Evolutionary conservation across 1,140 invertebrate genomes (phyloP), one percentile per base, ranked within the genome.

Genomic region (Bathynomus jamesi): DNA sequence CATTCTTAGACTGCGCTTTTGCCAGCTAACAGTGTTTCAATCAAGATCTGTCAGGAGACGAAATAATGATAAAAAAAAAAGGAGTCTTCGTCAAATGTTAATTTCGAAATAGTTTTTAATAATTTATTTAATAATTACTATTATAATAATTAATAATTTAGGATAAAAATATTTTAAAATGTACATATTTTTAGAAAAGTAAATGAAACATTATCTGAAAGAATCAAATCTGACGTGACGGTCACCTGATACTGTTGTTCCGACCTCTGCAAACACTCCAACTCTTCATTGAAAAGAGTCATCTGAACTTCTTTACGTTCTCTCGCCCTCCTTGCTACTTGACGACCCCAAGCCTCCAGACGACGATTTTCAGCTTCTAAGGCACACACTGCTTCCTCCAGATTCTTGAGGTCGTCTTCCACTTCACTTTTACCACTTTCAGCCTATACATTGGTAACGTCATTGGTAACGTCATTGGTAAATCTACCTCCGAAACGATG

Each of bases 191-290:
- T 17, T 40, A 40, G 7, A 40, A 40, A 8, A 40, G 32, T 40
- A 40, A 40, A 40, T 40, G 17, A 40, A 17, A 40, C 7, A 40
- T 7, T 17, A 7, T 40, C 7, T 17, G 21, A 53, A 53, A 53
- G 1, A 17, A 3, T 1, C 5, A 53, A 53, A 3, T 53, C 40
- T 53, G 2, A 53, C 40, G 5, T 53, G 21, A 53, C 17, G 30
- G 46, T 24, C 25, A 76, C 74, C 74, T 76, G 74, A 53, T 76
- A 76, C 68, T 76, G 74, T 32, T 76, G 71, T 64, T 76, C 74
- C 3, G 74, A 76, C 3, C 74, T 29, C 17, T 73, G 62, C 8
- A 76, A 65, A n/a, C 67, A 69, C 60, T 76, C 74, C n/a, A 76
- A 68, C 53, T 76, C 71, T 61, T 76, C 70, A 2, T 71, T 63